Conservation (phyloP, 2,113 vertebrate genomes). For the Hepsetus odoe region DNA sequence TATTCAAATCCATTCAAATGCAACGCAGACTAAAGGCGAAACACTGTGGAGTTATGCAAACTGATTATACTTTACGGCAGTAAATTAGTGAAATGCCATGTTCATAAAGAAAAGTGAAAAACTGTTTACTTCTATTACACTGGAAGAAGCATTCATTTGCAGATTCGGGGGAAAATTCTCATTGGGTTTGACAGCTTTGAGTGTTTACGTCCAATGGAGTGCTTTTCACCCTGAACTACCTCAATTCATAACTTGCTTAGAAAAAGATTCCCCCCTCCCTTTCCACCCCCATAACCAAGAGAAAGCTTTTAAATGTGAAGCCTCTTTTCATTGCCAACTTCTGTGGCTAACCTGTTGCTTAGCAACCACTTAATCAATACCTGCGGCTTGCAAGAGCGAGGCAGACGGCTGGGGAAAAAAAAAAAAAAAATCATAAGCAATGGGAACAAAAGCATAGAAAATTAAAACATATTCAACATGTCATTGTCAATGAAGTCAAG, state of each 20-base stretch:
- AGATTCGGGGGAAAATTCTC: conserved; percentile 23
- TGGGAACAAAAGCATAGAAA: conserved; percentile 66
- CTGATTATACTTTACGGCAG: not conserved
- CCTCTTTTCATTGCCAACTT: conserved; percentile 69
- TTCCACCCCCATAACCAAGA: conserved; percentile 48
- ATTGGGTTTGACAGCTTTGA: conserved; percentile 4
- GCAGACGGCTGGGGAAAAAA: conserved; percentile 59
- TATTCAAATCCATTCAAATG: not conserved
- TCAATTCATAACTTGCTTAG: conserved; percentile 52
- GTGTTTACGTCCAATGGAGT: conserved; percentile 28
- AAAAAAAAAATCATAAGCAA: conserved; percentile 64
- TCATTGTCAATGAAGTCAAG: conserved; percentile 23
- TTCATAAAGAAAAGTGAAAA: not conserved
- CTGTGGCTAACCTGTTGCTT: conserved; percentile 78
- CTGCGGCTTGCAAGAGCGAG: conserved; percentile 70
- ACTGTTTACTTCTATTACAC: not conserved
- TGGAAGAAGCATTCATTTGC: not conserved
- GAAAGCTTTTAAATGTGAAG: conserved; percentile 64
- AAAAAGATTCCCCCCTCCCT: conserved; percentile 44
- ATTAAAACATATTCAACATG: conserved; percentile 55
- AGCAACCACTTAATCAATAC: conserved; percentile 84
- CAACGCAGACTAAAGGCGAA: not conserved
- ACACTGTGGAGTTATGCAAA: not conserved
- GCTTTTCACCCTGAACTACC: conserved; percentile 41
- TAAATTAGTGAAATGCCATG: not conserved